phyloP scores from a whole-genome alignment of 1,140 invertebrate genomes.

The Drosophila albomicans region DNA sequence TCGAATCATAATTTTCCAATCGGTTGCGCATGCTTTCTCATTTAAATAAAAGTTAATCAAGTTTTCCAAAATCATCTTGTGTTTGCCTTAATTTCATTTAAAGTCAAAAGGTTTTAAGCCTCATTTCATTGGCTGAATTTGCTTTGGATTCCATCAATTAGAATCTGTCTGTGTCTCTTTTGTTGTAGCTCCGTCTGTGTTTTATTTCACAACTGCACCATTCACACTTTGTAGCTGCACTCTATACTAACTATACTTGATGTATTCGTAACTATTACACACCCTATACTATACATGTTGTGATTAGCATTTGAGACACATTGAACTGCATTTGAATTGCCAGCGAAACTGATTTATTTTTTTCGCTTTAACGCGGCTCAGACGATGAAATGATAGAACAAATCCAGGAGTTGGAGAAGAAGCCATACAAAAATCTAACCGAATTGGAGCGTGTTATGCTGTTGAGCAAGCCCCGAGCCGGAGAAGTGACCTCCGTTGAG shows the following conservation, averaged over 20 bases:
- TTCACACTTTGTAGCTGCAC: background rate
- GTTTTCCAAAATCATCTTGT: background rate
- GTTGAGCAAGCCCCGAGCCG: conserved; percentile 95
- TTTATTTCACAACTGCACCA: background rate
- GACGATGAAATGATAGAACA: conserved; percentile 81
- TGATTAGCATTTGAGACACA: conserved; percentile 6
- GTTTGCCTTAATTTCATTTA: background rate
- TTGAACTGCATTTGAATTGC: conserved; percentile 2
- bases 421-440: conserved; percentile 87
- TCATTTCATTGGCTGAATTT: conserved; percentile 22
- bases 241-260: conserved; percentile 3
- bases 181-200: conserved; percentile 4
- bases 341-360: conserved; percentile 5
- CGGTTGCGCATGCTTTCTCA: background rate
- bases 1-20: conserved; percentile 12
- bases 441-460: conserved; percentile 96
- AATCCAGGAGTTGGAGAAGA: conserved; percentile 87
- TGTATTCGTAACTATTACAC: background rate
- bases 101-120: background rate
- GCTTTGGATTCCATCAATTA: background rate
- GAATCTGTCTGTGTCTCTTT: conserved; percentile 2
- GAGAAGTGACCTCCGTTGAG: conserved; percentile 93
- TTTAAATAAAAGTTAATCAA: background rate
- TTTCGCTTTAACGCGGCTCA: conserved; percentile 30
- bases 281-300: conserved; percentile 16